Base-by-base conservation (phyloP, 1,140 invertebrate genomes). In the Mercenaria mercenaria region DNA sequence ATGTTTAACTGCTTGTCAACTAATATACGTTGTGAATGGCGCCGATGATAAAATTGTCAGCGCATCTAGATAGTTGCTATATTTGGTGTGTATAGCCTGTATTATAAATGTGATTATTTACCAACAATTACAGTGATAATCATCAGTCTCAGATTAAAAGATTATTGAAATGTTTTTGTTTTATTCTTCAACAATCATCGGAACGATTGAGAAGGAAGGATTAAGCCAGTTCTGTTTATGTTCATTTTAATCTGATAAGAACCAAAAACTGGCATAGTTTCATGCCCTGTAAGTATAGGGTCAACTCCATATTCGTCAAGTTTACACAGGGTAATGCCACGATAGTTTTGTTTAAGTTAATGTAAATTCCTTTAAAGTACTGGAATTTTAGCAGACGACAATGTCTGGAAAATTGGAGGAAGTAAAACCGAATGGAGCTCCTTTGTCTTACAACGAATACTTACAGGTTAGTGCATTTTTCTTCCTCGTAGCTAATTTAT, bases 321-420 rank as follows among this genome's bases (percentile, higher is more conserved):
- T 67, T 67, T 32, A 67, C 18, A 15, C 32, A 6, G 61, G 61
- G 32, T 67, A 32, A 67, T n/a, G n/a, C n/a, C n/a, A n/a, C n/a
- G n/a, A n/a, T n/a, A n/a, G n/a, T n/a, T n/a, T n/a, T n/a, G n/a
- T n/a, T n/a, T n/a, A n/a, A n/a, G n/a, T n/a, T n/a, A n/a, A n/a
- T n/a, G n/a, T n/a, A n/a, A n/a, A n/a, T n/a, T n/a, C n/a, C n/a
- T n/a, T n/a, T n/a, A n/a, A n/a, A n/a, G n/a, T n/a, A n/a, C 20
- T 59, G 56, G 6, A 59, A 6, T 59, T 59, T 6, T 59, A 37
- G 67, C 67, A 72, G 67, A 72, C 67, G 67, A 72, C 34, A 56
- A 52, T 80, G 47, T 37, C 77, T 32, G 77, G 37, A 32, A 80
- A 56, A 59, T n/a, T 47, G 8, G 77, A 80, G 23, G 77, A 59